Percentiles rank a stretch among this genome's conserved stretches.
These are phyloP conservation scores for Ormyrus pomaceus DNA, from an alignment of 2,888 invertebrate genomes.

Conservation along the genomic window DNA sequence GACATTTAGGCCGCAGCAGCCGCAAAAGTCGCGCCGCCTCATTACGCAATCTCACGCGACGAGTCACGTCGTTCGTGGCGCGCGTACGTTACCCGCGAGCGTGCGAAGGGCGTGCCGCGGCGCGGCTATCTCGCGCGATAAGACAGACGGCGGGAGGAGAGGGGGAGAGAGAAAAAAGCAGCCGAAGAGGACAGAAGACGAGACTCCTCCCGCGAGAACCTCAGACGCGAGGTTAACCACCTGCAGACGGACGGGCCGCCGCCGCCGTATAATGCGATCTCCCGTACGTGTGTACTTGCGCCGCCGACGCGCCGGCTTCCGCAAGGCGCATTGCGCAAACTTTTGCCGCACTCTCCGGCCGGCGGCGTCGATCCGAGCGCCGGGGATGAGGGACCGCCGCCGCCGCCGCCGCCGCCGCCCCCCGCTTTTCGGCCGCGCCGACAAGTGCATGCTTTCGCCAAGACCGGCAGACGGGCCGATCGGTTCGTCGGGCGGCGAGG, in stretches of 20 bases:
- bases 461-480: too few relatives aligned
- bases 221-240: constrained; percentile 40
- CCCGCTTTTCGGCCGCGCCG: not conserved
- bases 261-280: not conserved
- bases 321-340: constrained; percentile 73
- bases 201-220: not conserved
- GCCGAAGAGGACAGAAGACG: not conserved
- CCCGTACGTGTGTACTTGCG: not conserved
- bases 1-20: not conserved
- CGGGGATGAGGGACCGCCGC: too few relatives aligned
- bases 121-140: too few relatives aligned
- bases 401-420: not conserved
- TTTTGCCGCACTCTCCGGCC: constrained; percentile 67
- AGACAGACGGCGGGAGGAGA: not conserved
- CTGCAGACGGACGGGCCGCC: constrained; percentile 14
- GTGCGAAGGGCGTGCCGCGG: too few relatives aligned
- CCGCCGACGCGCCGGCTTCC: constrained; percentile 38
- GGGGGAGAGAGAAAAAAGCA: not conserved
- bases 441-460: too few relatives aligned
- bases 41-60: constrained; percentile 8
- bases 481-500: too few relatives aligned
- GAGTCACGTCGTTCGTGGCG: not conserved
- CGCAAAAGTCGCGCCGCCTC: constrained; percentile 24
- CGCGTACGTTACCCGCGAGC: too few relatives aligned
- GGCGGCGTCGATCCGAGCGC: not conserved